Percentiles rank a stretch among this genome's conserved stretches.
Evolutionary conservation across 2,888 invertebrate species (phyloP).

Genomic region (Mythimna vitellina): DNA sequence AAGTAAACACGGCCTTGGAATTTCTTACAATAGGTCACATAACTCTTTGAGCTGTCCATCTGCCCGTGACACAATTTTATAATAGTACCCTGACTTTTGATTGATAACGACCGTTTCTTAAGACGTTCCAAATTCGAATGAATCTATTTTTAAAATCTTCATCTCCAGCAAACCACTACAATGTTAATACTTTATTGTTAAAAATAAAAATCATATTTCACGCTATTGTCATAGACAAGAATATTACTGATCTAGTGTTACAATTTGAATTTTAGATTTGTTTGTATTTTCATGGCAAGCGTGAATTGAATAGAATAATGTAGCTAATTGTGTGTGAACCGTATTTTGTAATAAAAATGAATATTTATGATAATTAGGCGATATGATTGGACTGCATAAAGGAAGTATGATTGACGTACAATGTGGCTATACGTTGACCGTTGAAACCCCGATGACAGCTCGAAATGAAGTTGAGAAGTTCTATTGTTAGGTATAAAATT

Average conservation of each 20-base stretch:
- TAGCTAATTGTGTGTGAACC: conserved; percentile 90
- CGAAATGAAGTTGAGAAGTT: conserved; percentile 21
- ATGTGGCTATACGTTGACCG: conserved; percentile 43
- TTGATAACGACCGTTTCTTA: conserved; percentile 75
- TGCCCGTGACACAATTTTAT: conserved; percentile 70
- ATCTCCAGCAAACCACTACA: conserved; percentile 83
- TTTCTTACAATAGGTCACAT: conserved; percentile 45
- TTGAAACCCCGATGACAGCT: conserved; percentile 46
- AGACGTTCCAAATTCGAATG: conserved; percentile 50
- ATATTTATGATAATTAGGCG: conserved; percentile 83
- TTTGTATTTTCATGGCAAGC: conserved; percentile 77
- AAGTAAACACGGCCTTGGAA: conserved; percentile 31
- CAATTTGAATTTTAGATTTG: conserved; percentile 87
- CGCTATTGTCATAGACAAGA: conserved; percentile 78
- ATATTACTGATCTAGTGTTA: conserved; percentile 85
- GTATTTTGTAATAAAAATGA: conserved; percentile 76
- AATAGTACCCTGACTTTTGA: conserved; percentile 67
- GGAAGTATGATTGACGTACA: conserved; percentile 71
- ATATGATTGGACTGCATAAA: conserved; percentile 68
- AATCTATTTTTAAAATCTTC: conserved; percentile 64
- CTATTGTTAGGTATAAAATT: conserved; percentile 27
- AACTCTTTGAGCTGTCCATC: conserved; percentile 73
- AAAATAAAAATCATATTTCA: conserved; percentile 85
- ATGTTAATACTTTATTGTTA: conserved; percentile 85
- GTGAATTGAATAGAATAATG: conserved; percentile 83